These are phyloP conservation scores for Mellivora capensis DNA, from an alignment of 2,113 vertebrate species.

Conservation along the genomic window DNA sequence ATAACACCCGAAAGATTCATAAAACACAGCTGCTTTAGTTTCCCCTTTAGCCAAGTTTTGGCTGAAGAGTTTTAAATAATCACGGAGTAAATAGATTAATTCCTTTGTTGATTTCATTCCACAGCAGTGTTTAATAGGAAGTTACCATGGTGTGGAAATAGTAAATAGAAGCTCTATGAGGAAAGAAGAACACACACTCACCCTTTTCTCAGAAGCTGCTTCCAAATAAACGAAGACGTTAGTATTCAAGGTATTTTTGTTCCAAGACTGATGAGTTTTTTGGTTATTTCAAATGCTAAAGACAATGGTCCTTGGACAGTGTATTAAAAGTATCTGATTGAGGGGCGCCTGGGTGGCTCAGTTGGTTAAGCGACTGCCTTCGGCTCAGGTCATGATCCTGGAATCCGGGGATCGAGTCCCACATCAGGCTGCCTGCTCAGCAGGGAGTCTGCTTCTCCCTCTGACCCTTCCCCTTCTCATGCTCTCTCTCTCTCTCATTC, in stretches of 20 bases:
- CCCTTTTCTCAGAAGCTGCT: slow-evolving; percentile 58
- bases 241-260: slow-evolving; percentile 58
- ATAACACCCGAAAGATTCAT: neutral
- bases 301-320: slow-evolving; percentile 67
- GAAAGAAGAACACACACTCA: slow-evolving; percentile 58
- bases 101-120: slow-evolving; percentile 71
- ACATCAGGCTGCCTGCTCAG: too few species aligned
- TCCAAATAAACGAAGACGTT: slow-evolving; percentile 69
- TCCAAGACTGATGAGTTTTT: slow-evolving; percentile 72
- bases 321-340: slow-evolving; percentile 75
- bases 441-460: too few species aligned
- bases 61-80: slow-evolving; percentile 38
- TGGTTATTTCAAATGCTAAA: slow-evolving; percentile 77
- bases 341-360: too few species aligned
- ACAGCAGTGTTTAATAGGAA: slow-evolving; percentile 66
- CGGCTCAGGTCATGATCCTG: too few species aligned
- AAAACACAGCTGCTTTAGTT: neutral
- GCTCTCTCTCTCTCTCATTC: too few species aligned
- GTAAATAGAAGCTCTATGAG: slow-evolving; percentile 5
- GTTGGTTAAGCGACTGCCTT: too few species aligned
- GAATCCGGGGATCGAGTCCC: too few species aligned
- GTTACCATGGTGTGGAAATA: slow-evolving; percentile 56
- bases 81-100: neutral
- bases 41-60: neutral
- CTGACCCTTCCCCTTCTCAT: too few species aligned